A percentile compares a stretch with the other conserved stretches of the same genome.
phyloP scores from a whole-genome alignment of 2,888 invertebrate species.

The Coremacera marginata region DNA sequence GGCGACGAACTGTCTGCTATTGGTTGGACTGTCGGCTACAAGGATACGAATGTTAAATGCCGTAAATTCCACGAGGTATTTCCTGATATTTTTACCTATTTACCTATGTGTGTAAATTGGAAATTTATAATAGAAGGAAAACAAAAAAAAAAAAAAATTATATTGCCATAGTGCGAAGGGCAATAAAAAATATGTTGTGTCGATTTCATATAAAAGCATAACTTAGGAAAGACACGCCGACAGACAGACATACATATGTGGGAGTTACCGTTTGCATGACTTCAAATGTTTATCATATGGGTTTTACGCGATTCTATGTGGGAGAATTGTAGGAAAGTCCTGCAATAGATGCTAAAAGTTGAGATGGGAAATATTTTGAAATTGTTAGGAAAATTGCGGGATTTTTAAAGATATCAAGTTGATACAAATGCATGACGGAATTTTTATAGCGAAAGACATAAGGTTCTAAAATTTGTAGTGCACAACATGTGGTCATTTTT shows the following conservation, averaged over 20 bases:
- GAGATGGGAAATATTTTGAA: conserved; percentile 9
- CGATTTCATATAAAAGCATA: conserved; percentile 17
- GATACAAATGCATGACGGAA: not conserved
- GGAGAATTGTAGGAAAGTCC: conserved; percentile 24
- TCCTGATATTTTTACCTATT: not conserved
- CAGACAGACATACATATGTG: not conserved
- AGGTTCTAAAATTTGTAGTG: not conserved
- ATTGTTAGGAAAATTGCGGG: conserved; percentile 21
- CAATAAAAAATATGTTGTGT: conserved; percentile 20
- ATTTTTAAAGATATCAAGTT: conserved; percentile 32
- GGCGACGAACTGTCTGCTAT: conserved; percentile 20
- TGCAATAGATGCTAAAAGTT: not conserved
- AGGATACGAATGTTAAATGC: not conserved
- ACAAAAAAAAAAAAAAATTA: no score
- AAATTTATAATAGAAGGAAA: conserved; percentile 2
- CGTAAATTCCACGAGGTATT: conserved; percentile 33
- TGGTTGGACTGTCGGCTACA: not conserved
- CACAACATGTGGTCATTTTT: no score
- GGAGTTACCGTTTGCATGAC: conserved; percentile 25
- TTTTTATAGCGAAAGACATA: not conserved
- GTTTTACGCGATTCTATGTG: conserved; percentile 22
- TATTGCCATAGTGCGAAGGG: not conserved
- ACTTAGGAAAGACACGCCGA: not conserved
- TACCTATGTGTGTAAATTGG: conserved; percentile 4
- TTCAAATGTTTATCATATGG: conserved; percentile 29